phyloP scores from a whole-genome alignment of 2,113 vertebrate species.

The human region DNA sequence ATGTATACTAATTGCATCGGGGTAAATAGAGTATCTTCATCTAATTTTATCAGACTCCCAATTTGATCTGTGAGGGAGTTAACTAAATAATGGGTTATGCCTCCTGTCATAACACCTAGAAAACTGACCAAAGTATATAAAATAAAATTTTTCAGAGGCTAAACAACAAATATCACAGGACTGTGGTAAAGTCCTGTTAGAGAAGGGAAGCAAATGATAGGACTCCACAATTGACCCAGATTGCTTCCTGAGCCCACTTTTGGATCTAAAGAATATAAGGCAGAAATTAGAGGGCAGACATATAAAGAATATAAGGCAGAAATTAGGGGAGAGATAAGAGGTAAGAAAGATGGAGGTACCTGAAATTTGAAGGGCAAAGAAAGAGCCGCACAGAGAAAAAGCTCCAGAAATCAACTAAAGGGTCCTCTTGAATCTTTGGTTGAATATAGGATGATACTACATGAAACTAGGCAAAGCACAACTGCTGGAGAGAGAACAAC shows the following conservation, averaged over 20 bases:
- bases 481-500: background rate
- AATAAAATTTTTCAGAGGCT: background rate
- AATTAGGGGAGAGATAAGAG: background rate
- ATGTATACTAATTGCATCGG: too few species aligned
- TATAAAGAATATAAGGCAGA: background rate
- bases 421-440: background rate
- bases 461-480: background rate
- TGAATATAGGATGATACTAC: background rate
- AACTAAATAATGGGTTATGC: background rate
- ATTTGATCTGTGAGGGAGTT: background rate
- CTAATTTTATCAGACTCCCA: background rate
- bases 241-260: background rate
- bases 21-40: background rate
- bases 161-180: background rate
- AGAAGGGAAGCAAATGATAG: background rate
- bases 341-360: background rate
- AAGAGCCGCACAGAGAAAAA: background rate
- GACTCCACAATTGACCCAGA: too few species aligned
- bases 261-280: background rate
- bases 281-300: background rate
- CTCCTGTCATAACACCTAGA: background rate
- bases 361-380: background rate
- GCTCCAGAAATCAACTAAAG: background rate
- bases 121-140: background rate
- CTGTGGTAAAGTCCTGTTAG: background rate